These are phyloP conservation scores for Acinonyx jubatus DNA, from an alignment of 2,113 vertebrate genomes.

Conservation along the genomic window DNA sequence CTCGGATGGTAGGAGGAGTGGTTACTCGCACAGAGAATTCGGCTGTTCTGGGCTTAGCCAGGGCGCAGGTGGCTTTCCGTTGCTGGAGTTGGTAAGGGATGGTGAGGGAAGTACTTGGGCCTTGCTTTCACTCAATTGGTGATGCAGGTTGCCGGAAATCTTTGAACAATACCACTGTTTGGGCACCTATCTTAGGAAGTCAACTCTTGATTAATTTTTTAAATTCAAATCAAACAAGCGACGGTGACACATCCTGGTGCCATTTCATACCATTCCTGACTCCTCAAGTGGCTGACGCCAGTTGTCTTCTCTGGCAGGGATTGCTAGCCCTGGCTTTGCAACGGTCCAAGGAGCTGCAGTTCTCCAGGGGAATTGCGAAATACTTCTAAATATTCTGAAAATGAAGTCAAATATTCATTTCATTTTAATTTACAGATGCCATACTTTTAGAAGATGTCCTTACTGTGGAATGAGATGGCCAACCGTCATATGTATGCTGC, in stretches of 20 bases:
- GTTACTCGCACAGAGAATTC: background rate
- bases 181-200: background rate
- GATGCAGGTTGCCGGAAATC: background rate
- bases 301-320: background rate
- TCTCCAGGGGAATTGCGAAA: background rate
- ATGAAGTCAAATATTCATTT: slow-evolving; percentile 37
- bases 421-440: background rate
- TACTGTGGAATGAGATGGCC: background rate
- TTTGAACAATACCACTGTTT: background rate
- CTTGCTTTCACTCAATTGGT: background rate
- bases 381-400: slow-evolving; percentile 38
- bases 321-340: background rate
- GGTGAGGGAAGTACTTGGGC: background rate
- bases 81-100: background rate
- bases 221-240: background rate
- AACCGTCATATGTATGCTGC: background rate
- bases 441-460: slow-evolving; percentile 2
- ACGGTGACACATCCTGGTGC: background rate
- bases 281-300: background rate
- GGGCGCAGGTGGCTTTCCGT: background rate
- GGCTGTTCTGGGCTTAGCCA: background rate
- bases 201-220: background rate
- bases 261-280: background rate
- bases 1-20: background rate
- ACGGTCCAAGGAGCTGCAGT: background rate